A percentile compares a stretch with the other conserved stretches of the same genome.
phyloP scores from a whole-genome alignment of 2,888 invertebrate species.

The Junonia oenone region DNA sequence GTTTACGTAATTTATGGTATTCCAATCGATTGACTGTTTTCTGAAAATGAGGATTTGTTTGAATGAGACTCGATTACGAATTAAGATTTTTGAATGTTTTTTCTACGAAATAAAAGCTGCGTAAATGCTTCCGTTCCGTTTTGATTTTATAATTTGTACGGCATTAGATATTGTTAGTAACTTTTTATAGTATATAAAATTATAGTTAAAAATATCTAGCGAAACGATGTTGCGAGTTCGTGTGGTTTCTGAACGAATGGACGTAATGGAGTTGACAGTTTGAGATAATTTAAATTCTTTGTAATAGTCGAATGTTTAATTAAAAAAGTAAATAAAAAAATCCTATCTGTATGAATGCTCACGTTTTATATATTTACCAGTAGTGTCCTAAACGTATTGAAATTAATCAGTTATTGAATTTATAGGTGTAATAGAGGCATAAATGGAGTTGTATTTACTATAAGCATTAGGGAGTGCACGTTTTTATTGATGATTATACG shows the following conservation, averaged over 20 bases:
- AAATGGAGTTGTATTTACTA: constrained; percentile 52
- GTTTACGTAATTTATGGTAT: constrained; percentile 11
- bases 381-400: constrained; percentile 55
- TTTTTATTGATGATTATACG: constrained; percentile 53
- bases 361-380: constrained; percentile 69
- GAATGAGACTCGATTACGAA: constrained; percentile 47
- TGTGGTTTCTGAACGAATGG: constrained; percentile 15
- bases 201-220: constrained; percentile 26
- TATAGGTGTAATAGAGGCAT: constrained; percentile 72
- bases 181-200: constrained; percentile 34
- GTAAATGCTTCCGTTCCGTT: constrained; percentile 22
- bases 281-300: constrained; percentile 31
- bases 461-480: constrained; percentile 58
- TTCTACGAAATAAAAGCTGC: constrained; percentile 30
- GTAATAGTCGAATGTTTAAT: constrained; percentile 44
- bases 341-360: constrained; percentile 75
- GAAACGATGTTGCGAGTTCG: constrained; percentile 15
- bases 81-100: constrained; percentile 39
- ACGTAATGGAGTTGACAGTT: constrained; percentile 27
- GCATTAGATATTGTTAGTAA: constrained; percentile 45
- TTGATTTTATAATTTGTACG: constrained; percentile 38
- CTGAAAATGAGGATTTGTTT: constrained; percentile 55
- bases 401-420: constrained; percentile 68
- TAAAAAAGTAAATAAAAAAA: constrained; percentile 31
- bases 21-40: constrained; percentile 21